Conservation (phyloP, 2,888 invertebrate genomes). For the Sipha maydis region DNA sequence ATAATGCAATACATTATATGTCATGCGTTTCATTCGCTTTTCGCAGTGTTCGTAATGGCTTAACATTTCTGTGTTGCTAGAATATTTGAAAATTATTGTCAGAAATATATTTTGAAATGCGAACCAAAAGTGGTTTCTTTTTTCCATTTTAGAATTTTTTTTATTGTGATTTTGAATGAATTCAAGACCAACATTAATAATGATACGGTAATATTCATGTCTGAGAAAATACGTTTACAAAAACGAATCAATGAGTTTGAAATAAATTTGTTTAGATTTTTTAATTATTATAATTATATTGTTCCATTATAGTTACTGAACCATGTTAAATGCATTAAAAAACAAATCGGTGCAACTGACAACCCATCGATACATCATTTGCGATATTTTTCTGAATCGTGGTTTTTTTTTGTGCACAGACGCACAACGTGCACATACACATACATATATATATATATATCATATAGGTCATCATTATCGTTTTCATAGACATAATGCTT, state of each 20-base stretch:
- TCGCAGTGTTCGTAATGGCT: neutral
- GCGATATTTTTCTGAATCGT: neutral
- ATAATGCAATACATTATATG: neutral
- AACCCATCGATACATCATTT: neutral
- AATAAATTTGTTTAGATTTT: neutral
- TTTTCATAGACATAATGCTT: slow-evolving; percentile 17
- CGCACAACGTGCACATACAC: no score
- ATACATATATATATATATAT: neutral
- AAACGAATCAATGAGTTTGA: neutral
- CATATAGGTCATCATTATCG: neutral
- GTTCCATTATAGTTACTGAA: neutral
- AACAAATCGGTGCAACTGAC: neutral
- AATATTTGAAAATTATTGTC: neutral
- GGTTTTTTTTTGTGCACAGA: neutral
- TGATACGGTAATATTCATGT: neutral
- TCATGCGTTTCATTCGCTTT: neutral
- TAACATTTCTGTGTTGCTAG: neutral
- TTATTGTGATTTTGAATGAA: no score
- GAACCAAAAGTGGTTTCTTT: neutral
- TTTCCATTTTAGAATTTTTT: no score
- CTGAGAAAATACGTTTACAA: neutral
- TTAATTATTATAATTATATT: neutral
- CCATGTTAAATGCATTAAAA: neutral
- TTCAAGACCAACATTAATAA: neutral
- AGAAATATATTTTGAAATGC: neutral